These are phyloP conservation scores for Ivindomyrus marchei DNA, from an alignment of 2,113 vertebrate species.

Conservation along the genomic window DNA sequence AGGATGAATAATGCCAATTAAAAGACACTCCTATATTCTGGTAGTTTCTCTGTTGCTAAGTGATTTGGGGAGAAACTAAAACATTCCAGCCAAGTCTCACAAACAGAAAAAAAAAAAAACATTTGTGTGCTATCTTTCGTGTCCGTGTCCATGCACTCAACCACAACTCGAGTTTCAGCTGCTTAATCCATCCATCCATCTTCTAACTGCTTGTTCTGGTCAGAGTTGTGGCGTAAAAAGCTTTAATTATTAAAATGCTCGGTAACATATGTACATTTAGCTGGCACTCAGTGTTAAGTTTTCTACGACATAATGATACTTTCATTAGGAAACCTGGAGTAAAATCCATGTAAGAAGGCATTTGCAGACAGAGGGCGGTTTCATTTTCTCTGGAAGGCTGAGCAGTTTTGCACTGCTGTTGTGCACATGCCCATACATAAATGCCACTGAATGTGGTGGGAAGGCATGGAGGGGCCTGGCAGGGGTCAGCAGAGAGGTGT, in stretches of 20 bases:
- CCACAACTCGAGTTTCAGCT: neutral
- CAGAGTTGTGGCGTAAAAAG: neutral
- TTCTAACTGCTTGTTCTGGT: neutral
- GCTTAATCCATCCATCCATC: neutral
- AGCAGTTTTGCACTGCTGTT: too few relatives aligned
- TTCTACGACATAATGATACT: neutral
- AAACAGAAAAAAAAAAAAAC: neutral
- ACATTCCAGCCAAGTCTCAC: neutral
- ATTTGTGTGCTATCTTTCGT: neutral
- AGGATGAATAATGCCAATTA: neutral
- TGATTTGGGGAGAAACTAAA: neutral
- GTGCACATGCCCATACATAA: neutral
- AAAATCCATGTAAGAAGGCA: neutral
- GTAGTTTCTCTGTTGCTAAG: neutral
- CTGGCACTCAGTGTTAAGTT: neutral
- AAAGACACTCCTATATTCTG: neutral
- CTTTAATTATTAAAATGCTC: neutral
- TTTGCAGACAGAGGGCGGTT: neutral
- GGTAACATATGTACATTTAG: neutral
- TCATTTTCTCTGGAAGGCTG: neutral
- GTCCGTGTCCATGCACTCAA: neutral
- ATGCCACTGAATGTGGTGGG: neutral
- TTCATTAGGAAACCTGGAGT: neutral
- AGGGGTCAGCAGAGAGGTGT: neutral
- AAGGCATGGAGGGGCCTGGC: neutral